A percentile compares a stretch with the other conserved stretches of the same genome.
These are phyloP conservation scores for Anarsia innoxiella DNA, from an alignment of 2,888 invertebrate genomes.

Conservation along the genomic window DNA sequence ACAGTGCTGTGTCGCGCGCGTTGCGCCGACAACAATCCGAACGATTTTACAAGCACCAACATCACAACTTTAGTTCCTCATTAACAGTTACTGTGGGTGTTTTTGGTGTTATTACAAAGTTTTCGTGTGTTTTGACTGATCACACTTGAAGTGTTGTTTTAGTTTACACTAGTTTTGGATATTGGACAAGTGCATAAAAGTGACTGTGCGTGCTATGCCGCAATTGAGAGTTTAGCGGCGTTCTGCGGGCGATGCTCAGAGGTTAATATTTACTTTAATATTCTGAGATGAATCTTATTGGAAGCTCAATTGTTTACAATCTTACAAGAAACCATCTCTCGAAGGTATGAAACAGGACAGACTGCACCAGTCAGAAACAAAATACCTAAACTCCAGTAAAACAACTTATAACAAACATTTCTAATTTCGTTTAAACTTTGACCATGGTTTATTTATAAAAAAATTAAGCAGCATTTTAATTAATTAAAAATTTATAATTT, in stretches of 20 bases:
- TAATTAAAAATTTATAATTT: too few relatives aligned
- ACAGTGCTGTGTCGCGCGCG: slow-evolving; percentile 61
- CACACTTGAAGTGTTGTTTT: slow-evolving; percentile 50
- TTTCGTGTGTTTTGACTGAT: slow-evolving; percentile 64
- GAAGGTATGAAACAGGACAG: too few relatives aligned
- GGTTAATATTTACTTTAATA: slow-evolving; percentile 59
- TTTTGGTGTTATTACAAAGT: slow-evolving; percentile 55
- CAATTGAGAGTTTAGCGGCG: slow-evolving; percentile 62
- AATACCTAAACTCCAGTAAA: too few relatives aligned
- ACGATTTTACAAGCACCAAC: slow-evolving; percentile 52
- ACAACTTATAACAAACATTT: too few relatives aligned
- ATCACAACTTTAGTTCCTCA: slow-evolving; percentile 64
- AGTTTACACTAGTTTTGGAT: slow-evolving; percentile 54
- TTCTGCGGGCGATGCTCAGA: slow-evolving; percentile 73
- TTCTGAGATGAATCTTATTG: slow-evolving; percentile 39
- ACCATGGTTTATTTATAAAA: too few relatives aligned
- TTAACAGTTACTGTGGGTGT: slow-evolving; percentile 64
- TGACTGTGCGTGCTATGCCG: slow-evolving; percentile 71
- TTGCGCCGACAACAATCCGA: slow-evolving; percentile 48
- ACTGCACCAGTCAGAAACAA: too few relatives aligned
- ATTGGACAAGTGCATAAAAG: slow-evolving; percentile 69
- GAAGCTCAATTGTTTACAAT: slow-evolving; percentile 9
- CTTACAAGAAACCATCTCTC: too few relatives aligned
- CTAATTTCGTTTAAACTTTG: too few relatives aligned
- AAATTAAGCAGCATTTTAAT: too few relatives aligned